Evolutionary conservation across 2,113 vertebrate species (phyloP).

Genomic region (Ictalurus furcatus): DNA sequence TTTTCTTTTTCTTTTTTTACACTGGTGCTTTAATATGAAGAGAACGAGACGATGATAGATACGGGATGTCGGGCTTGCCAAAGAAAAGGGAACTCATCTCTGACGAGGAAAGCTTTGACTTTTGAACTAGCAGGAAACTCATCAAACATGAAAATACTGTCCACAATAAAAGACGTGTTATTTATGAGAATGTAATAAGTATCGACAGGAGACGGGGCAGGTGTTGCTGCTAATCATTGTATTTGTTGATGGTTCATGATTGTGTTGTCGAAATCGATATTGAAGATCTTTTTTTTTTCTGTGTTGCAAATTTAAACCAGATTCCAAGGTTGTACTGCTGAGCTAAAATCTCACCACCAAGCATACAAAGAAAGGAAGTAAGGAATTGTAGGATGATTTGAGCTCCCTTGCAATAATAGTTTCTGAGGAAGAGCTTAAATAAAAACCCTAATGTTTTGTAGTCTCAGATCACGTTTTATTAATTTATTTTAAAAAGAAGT

Average conservation of each 20-base stretch:
- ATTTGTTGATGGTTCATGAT: not conserved
- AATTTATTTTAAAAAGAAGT: not conserved
- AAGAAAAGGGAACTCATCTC: not conserved
- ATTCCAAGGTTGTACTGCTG: not conserved
- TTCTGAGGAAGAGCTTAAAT: not conserved
- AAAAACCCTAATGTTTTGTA: not conserved
- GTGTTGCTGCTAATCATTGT: not conserved
- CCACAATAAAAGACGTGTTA: not conserved
- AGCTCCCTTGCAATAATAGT: not conserved
- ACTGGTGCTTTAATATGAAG: slow-evolving; percentile 11
- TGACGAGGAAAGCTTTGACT: not conserved
- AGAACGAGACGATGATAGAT: not conserved
- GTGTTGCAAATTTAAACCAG: not conserved
- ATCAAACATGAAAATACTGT: not conserved
- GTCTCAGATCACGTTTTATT: not conserved
- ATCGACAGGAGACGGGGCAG: not conserved
- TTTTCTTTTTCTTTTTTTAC: slow-evolving; percentile 34
- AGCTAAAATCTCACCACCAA: not conserved
- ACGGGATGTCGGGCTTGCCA: not conserved
- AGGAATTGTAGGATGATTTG: not conserved
- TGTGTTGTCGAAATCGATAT: not conserved
- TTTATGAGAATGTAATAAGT: slow-evolving; percentile 11
- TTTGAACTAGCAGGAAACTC: not conserved
- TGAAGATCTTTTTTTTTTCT: not conserved
- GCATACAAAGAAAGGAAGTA: not conserved